Evolutionary conservation across 2,888 invertebrate species (phyloP), one percentile per base, ranked within the genome.

Genomic region (Noctua janthe): DNA sequence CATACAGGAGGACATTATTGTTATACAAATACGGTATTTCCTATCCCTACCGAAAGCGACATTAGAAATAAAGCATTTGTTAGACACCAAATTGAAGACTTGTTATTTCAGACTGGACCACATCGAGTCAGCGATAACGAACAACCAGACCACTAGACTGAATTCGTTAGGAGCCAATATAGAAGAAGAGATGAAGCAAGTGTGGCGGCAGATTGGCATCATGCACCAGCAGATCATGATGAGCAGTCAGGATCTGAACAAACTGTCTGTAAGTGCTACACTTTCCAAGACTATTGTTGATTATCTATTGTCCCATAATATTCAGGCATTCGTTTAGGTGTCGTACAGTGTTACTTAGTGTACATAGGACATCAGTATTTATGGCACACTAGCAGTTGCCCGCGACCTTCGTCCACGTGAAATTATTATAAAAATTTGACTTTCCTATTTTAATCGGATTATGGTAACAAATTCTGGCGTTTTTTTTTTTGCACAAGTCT

Each of bases 181-280:
- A 92, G 98, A 99, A 90, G 97, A 97, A 23, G 98, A 98, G 92
- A 98, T 99, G 93, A 98, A 98, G 87, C 98, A 98, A 93, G 99
- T 99, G 29, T 99, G 99, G 99, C 97, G 99, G 43, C 99, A 99
- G 94, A 99, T 99, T 89, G 98, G 99, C 85, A 98, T 98, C 79
- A 98, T 99, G 98, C 98, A 98, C 94, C 98, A 98, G 90, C 98
- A 99, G 93, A 98, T 99, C 91, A 98, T 98, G 54, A 98, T 98
- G 82, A 98, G 98, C 92, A 98, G 98, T 71, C 97, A 97, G 66
- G 97, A 98, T 5, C 95, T 99, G n/a, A 98, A 98, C 83, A 98
- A 98, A 87, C 97, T 99, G 64, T 96, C 97, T 71, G 97, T 97
- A 84, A 94, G 92, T 79, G 51, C 47, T n/a, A 39, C 64, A 23